Base-by-base conservation (phyloP, 2,888 invertebrate genomes). In the Stenodema calcarata region DNA sequence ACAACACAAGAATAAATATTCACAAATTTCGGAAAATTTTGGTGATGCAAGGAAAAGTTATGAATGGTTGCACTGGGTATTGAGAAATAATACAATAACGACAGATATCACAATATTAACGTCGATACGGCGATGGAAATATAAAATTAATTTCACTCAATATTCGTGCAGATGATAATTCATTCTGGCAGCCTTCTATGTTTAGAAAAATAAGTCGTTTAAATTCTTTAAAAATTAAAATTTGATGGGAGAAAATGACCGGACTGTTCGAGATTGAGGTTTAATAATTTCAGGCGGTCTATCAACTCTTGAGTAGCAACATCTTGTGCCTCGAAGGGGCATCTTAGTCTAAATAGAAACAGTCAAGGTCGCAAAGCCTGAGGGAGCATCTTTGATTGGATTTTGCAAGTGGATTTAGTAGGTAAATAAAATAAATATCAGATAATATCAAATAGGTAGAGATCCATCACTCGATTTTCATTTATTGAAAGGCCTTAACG, bases 361-460 rank as follows among this genome's bases (percentile, higher is more conserved):
- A n/a, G 23, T 11, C 9, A 23, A 23, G 23, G 62, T 62, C 6
- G 62, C 62, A 62, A 62, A 62, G 62, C 62, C 27, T 62, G 0
- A 6, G 62, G 62, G 23, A 23, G 27, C 62, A 23, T 9, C 3
- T 62, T 62, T 62, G 62, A 62, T 62, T 62, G 47, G 47, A 7
- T 62, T 62, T 62, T 62, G 27, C 18, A 23, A 62, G 35, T 35
- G 35, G 12, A 23, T 0, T 11, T 23, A 23, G 62, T 23, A 18
- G 23, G 18, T 62, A 23, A 62, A 11, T 62, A 78, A 27, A 78
- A 78, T 78, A 78, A 78, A 23, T 78, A 78, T 41, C 44, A 44
- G 78, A 44, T 78, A 78, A 78, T 78, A 78, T 78, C 78, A 78
- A 44, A 35, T 73, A 73, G 73, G 70, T 12, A 27, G 78, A 78